phyloP scores from a whole-genome alignment of 1,140 invertebrate species.

The Macrobrachium rosenbergii region DNA sequence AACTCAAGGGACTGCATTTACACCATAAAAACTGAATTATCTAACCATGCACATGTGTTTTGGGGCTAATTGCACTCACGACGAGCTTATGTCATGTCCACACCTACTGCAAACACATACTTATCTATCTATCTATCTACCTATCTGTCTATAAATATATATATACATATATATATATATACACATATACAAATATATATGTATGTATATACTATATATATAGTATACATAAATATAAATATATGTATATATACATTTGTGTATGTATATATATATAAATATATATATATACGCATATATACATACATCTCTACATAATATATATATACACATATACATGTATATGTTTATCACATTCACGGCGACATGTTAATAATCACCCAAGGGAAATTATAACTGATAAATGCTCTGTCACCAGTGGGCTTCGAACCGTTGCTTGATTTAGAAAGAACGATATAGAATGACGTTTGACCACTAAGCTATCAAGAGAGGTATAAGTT shows the following conservation, averaged over 20 bases:
- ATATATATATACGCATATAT: neutral
- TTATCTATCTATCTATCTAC: slow-evolving; percentile 9
- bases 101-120: too few relatives aligned
- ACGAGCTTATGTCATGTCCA: too few relatives aligned
- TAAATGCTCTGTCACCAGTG: too few relatives aligned
- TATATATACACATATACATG: neutral
- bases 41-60: too few relatives aligned
- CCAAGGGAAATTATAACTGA: too few relatives aligned
- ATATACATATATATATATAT: slow-evolving; percentile 15
- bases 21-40: too few relatives aligned
- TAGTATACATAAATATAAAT: slow-evolving; percentile 4
- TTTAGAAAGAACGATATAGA: too few relatives aligned
- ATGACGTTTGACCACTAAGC: too few relatives aligned
- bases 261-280: neutral
- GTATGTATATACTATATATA: slow-evolving; percentile 5
- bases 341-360: neutral
- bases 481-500: neutral
- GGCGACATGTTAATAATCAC: neutral
- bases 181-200: slow-evolving; percentile 6
- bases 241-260: neutral
- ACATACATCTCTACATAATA: neutral
- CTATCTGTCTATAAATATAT: slow-evolving; percentile 9
- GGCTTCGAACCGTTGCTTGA: too few relatives aligned
- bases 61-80: too few relatives aligned
- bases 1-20: too few relatives aligned